Base-by-base conservation (phyloP, 1,140 invertebrate genomes). In the Hestina assimilis region DNA sequence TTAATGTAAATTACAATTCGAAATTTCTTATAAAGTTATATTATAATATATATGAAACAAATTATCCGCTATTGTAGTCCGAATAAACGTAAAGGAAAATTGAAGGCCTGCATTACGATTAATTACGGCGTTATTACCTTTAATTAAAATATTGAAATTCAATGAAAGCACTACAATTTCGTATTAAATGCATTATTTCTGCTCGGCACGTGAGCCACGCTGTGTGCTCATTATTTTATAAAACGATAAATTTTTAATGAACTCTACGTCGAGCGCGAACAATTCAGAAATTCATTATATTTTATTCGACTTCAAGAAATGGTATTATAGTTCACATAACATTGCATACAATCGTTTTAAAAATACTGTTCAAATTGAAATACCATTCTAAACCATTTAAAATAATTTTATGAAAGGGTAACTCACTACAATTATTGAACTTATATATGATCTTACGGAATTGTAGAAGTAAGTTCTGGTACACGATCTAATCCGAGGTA, bases 401-500 rank as follows among this genome's bases (percentile, higher is more conserved):
- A n/a, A n/a, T n/a, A n/a, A n/a, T n/a, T n/a, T n/a, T n/a, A n/a
- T n/a, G n/a, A n/a, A n/a, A n/a, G n/a, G n/a, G n/a, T n/a, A n/a
- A n/a, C n/a, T n/a, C n/a, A n/a, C n/a, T n/a, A n/a, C n/a, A n/a
- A n/a, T n/a, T 33, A 19, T 15, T 12, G 23, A 14, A 42, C 15
- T 11, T 38, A 35, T 4, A 29, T 24, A 15, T 45, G 45, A 20
- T 48, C 14, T 35, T 12, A 14, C 4, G 17, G 4, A 48, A 14
- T 9, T 15, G 6, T 47, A 55, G 53, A 60, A 66, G 57, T 69
- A 48, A 26, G 38, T 24, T 38, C 45, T 19, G 23, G 28, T 64
- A 59, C 45, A 59, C 68, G 69, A 84, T 83, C 77, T 84, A 83
- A 87, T 87, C 83, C 73, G 59, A 28, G 50, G 12, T 57, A 64